A percentile compares a stretch with the other conserved stretches of the same genome.
phyloP scores from a whole-genome alignment of 2,797 vertebrate genomes.

The Scolopax bukidnonensis region DNA sequence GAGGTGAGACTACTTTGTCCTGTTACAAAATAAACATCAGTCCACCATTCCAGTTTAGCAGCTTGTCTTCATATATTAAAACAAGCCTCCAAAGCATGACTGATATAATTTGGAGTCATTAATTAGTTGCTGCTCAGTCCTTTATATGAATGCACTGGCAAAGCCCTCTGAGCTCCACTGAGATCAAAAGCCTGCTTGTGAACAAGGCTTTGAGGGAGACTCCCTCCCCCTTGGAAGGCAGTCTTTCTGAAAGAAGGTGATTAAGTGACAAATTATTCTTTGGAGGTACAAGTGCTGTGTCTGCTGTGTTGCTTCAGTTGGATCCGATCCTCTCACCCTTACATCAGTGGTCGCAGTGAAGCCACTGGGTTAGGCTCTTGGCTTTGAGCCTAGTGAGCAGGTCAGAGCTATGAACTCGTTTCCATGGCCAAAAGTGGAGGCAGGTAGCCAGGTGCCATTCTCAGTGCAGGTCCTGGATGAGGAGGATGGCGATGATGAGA shows the following conservation, averaged over 20 bases:
- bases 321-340: neutral
- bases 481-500: neutral
- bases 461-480: rapidly evolving
- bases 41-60: neutral
- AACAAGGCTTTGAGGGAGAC: neutral
- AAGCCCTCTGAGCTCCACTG: neutral
- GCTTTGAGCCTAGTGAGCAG: neutral
- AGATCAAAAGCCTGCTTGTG: neutral
- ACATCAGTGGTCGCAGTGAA: neutral
- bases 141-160: neutral
- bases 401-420: rapidly evolving
- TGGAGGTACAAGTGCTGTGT: neutral
- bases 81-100: neutral
- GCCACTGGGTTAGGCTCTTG: neutral
- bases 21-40: neutral
- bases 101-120: neutral
- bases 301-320: neutral
- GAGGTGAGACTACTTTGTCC: neutral
- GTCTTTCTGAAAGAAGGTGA: neutral
- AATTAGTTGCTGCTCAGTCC: slow-evolving; percentile 5
- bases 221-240: neutral
- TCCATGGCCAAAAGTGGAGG: rapidly evolving
- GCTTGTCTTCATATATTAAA: neutral
- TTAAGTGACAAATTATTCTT: slow-evolving; percentile 9
- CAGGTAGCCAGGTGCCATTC: neutral